phyloP scores from a whole-genome alignment of 2,113 vertebrate species.

The Tautogolabrus adspersus region DNA sequence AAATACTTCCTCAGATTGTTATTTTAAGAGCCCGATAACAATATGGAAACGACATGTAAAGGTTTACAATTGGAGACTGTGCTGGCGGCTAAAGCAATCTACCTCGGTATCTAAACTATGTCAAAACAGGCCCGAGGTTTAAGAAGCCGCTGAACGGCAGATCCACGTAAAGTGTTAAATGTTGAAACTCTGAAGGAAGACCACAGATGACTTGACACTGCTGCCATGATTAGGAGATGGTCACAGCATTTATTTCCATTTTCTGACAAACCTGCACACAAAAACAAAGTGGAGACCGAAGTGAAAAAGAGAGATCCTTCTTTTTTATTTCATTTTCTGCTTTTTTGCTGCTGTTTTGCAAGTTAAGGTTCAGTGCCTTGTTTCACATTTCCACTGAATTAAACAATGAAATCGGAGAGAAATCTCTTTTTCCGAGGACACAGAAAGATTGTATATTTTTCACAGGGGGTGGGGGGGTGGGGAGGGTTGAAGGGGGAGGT shows the following conservation, averaged over 20 bases:
- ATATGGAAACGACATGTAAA: too few species aligned
- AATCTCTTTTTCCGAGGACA: constrained; percentile 85
- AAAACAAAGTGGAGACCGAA: constrained; percentile 78
- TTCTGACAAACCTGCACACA: constrained; percentile 75
- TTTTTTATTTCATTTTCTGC: constrained; percentile 78
- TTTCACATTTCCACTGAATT: constrained; percentile 66
- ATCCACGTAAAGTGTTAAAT: background rate
- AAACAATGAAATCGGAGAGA: constrained; percentile 82
- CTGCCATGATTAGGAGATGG: constrained; percentile 48
- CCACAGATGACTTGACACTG: constrained; percentile 48
- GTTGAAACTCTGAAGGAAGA: background rate
- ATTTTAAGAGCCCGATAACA: too few species aligned
- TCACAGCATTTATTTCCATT: constrained; percentile 76
- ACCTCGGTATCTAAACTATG: too few species aligned
- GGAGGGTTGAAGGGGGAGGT: background rate
- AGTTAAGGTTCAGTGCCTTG: constrained; percentile 69
- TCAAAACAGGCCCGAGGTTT: background rate
- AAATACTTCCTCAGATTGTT: too few species aligned
- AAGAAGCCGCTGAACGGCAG: background rate
- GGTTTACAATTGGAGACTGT: too few species aligned
- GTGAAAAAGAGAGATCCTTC: constrained; percentile 84
- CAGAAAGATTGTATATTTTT: constrained; percentile 75
- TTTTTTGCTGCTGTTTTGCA: constrained; percentile 65
- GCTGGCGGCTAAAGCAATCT: too few species aligned
- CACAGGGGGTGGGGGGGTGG: constrained; percentile 32